These are phyloP conservation scores for Mastigias papua DNA, from an alignment of 30 jellyfish, hydroid and myxozoan species.

Conservation along the genomic window DNA sequence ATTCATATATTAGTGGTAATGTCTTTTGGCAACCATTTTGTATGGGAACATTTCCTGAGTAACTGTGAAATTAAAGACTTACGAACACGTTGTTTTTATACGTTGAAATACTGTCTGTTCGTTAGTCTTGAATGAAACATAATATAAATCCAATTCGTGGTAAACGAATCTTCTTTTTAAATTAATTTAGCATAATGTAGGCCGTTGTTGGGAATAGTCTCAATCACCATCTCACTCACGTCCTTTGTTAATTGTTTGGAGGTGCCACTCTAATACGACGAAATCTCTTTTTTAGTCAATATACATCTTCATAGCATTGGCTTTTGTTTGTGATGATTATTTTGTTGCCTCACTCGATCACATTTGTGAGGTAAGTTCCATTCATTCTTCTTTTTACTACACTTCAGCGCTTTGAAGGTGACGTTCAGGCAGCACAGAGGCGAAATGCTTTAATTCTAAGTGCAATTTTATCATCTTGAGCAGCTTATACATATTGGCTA, in stretches of 20 bases:
- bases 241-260: neutral
- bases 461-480: no score
- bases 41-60: neutral
- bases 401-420: no score
- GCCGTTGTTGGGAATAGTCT: neutral
- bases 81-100: neutral
- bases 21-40: neutral
- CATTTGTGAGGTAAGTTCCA: slow-evolving; percentile 79
- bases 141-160: neutral
- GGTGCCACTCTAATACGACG: neutral
- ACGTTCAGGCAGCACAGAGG: no score
- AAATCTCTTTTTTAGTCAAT: slow-evolving; percentile 67
- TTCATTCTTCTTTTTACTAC: neutral
- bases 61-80: neutral
- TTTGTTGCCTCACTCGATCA: slow-evolving; percentile 89
- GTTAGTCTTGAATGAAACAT: neutral
- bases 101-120: neutral
- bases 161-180: neutral
- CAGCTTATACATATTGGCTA: no score
- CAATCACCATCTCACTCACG: neutral
- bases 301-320: slow-evolving; percentile 88
- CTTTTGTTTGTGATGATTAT: slow-evolving; percentile 93
- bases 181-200: neutral
- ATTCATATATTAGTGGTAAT: slow-evolving; percentile 66
- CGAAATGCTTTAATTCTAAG: no score